Base-by-base conservation (phyloP, 2,113 vertebrate species). In the Xyliphius kryptos region DNA sequence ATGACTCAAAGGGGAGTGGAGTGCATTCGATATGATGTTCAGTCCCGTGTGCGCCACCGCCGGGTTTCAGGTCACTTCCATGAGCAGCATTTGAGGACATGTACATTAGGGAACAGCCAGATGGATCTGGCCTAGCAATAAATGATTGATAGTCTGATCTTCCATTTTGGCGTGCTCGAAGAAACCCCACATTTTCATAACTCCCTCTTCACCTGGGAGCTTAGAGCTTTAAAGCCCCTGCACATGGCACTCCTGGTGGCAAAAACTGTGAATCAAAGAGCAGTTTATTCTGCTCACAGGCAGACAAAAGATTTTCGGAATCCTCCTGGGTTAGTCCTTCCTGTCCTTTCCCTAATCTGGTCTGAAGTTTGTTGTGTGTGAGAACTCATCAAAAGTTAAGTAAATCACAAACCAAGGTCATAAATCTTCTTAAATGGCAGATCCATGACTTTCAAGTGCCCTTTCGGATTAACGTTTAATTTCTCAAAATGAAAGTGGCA, bases 371-470 rank as follows among this genome's bases (percentile, higher is more conserved):
- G 43, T n/a, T 65, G 69, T 74, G 66, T 21, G 53, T 21, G 41
- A 20, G 32, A 50, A 48, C 66, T 70, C 59, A 67, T 71, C 57
- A 57, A 38, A 40, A 59, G 56, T 72, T 14, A 17, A 22, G 44
- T 58, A 57, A 55, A 58, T 58, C 19, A 67, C 40, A 61, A 53
- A 56, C 58, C 19, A 1, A 51, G 10, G 41, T 73, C 49, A 57
- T 72, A 67, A 72, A 74, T 64, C 59, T 64, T 20, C 58, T 72
- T 56, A 67, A 71, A 69, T 54, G 15, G 47, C 44, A 37, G 43
- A 22, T 17, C 68, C 50, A 26, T 60, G 46, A 9, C 63, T 73
- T 48, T 62, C 20, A 41, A 56, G 41, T 70, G 37, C 0, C 21
- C 11, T 44, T 48, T 38, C 55, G 56, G 55, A 71, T 77, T 73